Evolutionary conservation across 2,797 vertebrate species (phyloP).

Genomic region (Gallinago solitaria): DNA sequence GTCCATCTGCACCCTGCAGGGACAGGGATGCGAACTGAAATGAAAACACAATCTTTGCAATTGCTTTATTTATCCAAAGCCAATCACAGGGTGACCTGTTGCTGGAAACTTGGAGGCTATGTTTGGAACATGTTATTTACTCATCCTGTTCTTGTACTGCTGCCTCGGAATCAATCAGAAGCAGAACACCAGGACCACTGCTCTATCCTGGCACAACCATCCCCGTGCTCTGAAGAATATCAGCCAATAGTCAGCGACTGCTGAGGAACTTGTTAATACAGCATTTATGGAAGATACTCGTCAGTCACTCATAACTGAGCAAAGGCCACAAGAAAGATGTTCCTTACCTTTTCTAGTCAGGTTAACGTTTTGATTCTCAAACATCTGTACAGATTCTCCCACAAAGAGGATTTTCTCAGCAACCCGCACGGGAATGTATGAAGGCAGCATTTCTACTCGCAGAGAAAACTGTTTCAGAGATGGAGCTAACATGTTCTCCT

Average conservation of each 20-base stretch:
- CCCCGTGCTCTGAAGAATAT: not conserved
- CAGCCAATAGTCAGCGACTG: not conserved
- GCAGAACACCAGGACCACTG: not conserved
- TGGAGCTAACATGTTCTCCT: conserved; percentile 98
- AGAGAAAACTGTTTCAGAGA: conserved; percentile 98
- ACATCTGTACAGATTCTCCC: conserved; percentile 99
- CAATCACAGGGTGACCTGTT: not conserved
- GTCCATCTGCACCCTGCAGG: not conserved
- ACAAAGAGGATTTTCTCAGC: conserved; percentile 99
- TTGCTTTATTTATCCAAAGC: not conserved
- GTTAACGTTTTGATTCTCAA: conserved; percentile 96
- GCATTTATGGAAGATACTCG: not conserved
- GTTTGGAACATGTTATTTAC: not conserved
- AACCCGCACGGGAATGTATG: conserved; percentile 94
- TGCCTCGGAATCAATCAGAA: not conserved
- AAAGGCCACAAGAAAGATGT: not conserved
- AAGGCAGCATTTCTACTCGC: conserved; percentile 94
- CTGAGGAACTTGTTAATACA: not conserved
- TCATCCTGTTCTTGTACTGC: not conserved
- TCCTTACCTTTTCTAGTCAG: conserved; percentile 90
- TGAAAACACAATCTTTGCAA: not conserved
- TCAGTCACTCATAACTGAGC: not conserved
- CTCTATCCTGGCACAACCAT: not conserved
- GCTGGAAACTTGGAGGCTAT: not conserved
- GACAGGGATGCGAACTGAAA: not conserved